These are phyloP conservation scores for Phalera bucephala DNA, from an alignment of 2,888 invertebrate species.

Conservation along the genomic window DNA sequence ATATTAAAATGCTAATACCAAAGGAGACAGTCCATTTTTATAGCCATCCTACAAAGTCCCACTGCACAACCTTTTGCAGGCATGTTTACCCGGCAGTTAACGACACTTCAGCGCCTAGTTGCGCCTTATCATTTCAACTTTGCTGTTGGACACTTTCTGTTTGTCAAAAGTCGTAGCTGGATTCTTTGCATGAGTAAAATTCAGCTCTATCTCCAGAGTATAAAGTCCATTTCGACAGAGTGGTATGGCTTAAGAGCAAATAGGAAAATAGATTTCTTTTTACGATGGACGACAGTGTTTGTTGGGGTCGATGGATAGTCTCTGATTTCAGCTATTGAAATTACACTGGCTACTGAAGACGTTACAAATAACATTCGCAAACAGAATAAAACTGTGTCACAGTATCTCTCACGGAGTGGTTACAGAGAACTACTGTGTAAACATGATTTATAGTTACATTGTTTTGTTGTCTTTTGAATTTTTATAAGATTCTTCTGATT, in stretches of 20 bases:
- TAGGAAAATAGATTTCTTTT: conserved; percentile 15
- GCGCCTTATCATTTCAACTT: conserved; percentile 41
- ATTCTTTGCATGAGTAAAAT: conserved; percentile 12
- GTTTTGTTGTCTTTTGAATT: too few relatives aligned
- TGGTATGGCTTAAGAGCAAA: conserved; percentile 9
- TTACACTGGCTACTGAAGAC: not conserved
- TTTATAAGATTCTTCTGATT: too few relatives aligned
- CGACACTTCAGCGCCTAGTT: conserved; percentile 29
- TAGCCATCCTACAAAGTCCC: conserved; percentile 16
- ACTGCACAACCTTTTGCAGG: conserved; percentile 20
- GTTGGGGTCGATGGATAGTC: conserved; percentile 7
- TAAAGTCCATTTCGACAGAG: conserved; percentile 7
- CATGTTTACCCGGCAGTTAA: conserved; percentile 31
- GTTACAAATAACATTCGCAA: too few relatives aligned
- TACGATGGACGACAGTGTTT: conserved; percentile 10
- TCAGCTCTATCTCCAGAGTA: conserved; percentile 9
- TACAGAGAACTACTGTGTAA: too few relatives aligned
- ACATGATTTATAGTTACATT: too few relatives aligned
- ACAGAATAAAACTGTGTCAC: too few relatives aligned
- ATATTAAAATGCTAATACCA: conserved; percentile 22
- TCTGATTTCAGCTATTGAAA: conserved; percentile 5
- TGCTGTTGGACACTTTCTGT: conserved; percentile 30
- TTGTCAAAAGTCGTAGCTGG: conserved; percentile 23
- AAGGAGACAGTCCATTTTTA: conserved; percentile 24
- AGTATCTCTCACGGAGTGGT: too few relatives aligned